Base-by-base conservation (phyloP, 2,888 invertebrate genomes). In the Polydrusus pterygomalis region DNA sequence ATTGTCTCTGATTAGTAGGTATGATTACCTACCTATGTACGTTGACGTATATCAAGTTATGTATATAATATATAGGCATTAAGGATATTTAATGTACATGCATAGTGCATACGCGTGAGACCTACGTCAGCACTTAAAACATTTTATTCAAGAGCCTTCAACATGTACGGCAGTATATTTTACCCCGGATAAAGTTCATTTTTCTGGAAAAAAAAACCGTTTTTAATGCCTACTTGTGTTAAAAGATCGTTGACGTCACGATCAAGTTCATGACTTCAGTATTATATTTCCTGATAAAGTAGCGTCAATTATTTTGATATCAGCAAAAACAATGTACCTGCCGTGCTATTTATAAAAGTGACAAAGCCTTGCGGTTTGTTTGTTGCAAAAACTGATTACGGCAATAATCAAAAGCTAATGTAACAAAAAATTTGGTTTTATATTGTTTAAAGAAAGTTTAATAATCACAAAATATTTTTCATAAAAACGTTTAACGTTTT, bases 241-340 rank as follows among this genome's bases (percentile, higher is more conserved):
- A 54, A n/a, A 54, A 54, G 13, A 54, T 30, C 7, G n/a, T 30
- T 54, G 30, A 51, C 25, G 25, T 25, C 25, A 25, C 25, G 18
- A 51, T 20, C 51, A 20, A 20, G 51, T 18, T 30, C 30, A 54
- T 54, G 54, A 54, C 54, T 54, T 54, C 17, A 54, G 25, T 30
- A 54, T 54, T 25, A 54, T 51, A 30, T 54, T 20, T 54, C n/a
- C 54, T 54, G 54, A 54, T 54, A 54, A 54, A 54, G 25, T 54
- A 54, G 25, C n/a, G 54, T 54, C 30, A 54, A 54, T 25, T 54
- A 54, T 54, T 54, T 13, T 54, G 11, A 51, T 51, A 51, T 51
- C 51, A 51, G 51, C 25, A 51, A 25, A 20, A 54, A 54, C 54
- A 51, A 11, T 54, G 51, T 18, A 54, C 25, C 54, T 54, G 25